Evolutionary conservation across 2,113 vertebrate species (phyloP).

Genomic region (Podarcis raffonei): DNA sequence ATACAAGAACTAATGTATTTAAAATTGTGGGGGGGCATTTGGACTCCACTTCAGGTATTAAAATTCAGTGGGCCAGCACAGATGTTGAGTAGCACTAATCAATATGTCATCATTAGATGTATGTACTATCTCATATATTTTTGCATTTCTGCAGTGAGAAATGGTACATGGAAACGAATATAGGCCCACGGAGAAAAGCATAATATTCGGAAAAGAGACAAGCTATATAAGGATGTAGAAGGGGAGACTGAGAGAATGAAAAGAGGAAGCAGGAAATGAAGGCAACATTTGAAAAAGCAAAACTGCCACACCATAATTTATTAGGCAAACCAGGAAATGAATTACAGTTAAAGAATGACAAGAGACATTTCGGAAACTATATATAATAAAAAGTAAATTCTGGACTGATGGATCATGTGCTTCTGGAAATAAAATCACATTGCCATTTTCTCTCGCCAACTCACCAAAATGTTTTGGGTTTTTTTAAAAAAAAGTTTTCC

Average conservation of each 20-base stretch:
- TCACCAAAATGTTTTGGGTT: not conserved
- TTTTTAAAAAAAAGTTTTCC: not conserved
- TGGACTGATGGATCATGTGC: not conserved
- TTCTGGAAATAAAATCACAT: constrained; percentile 1
- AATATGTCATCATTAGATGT: not conserved
- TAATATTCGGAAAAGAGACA: accelerated
- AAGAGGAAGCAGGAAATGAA: constrained; percentile 6
- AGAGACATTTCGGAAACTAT: not conserved
- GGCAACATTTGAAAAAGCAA: too few species aligned
- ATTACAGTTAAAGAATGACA: not conserved
- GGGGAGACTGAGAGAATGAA: not conserved
- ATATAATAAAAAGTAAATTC: not conserved
- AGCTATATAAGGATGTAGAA: not conserved
- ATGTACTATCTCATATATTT: not conserved
- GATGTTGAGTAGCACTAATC: not conserved
- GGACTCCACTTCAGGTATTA: not conserved
- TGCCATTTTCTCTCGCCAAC: not conserved
- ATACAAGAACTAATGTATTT: not conserved
- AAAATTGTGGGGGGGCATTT: not conserved
- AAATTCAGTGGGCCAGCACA: not conserved
- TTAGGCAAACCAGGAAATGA: not conserved
- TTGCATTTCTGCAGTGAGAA: not conserved
- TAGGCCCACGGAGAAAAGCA: not conserved
- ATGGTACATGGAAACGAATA: not conserved
- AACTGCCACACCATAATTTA: not conserved